A percentile compares a stretch with the other conserved stretches of the same genome.
Evolutionary conservation across 1,140 invertebrate genomes (phyloP).

Genomic region (Aphaenogaster floridana): DNA sequence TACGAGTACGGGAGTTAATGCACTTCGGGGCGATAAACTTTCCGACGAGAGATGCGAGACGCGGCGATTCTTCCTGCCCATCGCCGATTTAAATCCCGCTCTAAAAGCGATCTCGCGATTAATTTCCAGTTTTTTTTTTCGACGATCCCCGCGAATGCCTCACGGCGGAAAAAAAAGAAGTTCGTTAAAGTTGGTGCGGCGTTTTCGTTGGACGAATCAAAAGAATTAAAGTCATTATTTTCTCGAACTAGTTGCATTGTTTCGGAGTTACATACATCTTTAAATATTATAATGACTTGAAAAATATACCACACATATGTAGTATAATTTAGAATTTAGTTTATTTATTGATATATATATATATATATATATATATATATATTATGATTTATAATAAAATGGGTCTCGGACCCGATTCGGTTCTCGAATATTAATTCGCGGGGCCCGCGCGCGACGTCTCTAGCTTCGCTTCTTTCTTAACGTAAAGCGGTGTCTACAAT

Average conservation of each 20-base stretch:
- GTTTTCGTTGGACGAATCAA: conserved; percentile 11
- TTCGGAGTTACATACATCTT: background rate
- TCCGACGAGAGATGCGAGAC: conserved; percentile 57
- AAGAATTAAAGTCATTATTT: background rate
- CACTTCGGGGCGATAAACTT: conserved; percentile 72
- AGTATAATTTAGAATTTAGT: too few species aligned
- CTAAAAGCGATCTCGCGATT: conserved; percentile 51
- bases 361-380: too few species aligned
- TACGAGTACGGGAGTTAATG: conserved; percentile 67
- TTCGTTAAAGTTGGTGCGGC: conserved; percentile 24
- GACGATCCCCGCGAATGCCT: background rate
- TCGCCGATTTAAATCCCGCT: conserved; percentile 60
- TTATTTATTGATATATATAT: too few species aligned
- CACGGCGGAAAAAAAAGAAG: background rate
- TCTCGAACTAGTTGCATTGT: background rate
- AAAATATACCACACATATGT: background rate
- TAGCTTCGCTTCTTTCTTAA: too few species aligned
- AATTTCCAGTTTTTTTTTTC: conserved; percentile 51
- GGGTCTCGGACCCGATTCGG: too few species aligned
- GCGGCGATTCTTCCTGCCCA: conserved; percentile 27
- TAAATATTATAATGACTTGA: background rate
- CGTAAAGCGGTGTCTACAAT: too few species aligned
- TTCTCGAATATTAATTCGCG: too few species aligned
- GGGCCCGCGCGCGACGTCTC: too few species aligned
- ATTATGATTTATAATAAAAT: too few species aligned